Percentiles rank a stretch among this genome's conserved stretches.
These are phyloP conservation scores for Epinephelus lanceolatus DNA, from an alignment of 2,113 vertebrate species.

Conservation along the genomic window DNA sequence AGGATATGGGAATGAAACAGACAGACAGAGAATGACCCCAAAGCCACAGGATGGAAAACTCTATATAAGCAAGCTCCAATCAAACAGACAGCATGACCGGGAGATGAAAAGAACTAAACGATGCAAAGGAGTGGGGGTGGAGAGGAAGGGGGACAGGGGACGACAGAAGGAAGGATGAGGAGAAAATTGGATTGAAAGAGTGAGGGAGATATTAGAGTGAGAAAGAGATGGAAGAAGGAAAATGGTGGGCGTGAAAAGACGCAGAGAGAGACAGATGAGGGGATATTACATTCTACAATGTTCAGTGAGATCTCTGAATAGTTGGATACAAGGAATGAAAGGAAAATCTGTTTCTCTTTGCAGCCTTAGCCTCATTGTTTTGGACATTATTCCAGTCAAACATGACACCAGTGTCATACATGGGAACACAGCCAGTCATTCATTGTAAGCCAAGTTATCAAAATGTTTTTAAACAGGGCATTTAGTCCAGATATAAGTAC, in stretches of 20 bases:
- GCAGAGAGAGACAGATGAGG: background rate
- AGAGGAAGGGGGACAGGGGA: conserved; percentile 22
- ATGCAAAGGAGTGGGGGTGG: conserved; percentile 23
- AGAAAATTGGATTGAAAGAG: conserved; percentile 43
- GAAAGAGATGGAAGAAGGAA: conserved; percentile 11
- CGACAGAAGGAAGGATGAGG: conserved; percentile 37
- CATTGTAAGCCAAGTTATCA: too few relatives aligned
- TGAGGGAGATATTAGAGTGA: conserved; percentile 18
- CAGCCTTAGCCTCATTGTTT: background rate
- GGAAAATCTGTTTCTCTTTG: background rate
- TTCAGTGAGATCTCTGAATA: background rate
- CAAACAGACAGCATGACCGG: conserved; percentile 46
- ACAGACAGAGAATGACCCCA: conserved; percentile 42
- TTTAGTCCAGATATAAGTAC: background rate
- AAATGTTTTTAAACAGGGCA: background rate
- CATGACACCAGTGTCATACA: too few relatives aligned
- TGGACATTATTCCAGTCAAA: too few relatives aligned
- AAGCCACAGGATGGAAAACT: conserved; percentile 36
- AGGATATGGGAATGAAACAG: conserved; percentile 29
- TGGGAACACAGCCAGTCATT: too few relatives aligned
- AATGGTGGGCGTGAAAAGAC: conserved; percentile 2
- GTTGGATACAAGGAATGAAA: background rate
- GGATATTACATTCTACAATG: background rate
- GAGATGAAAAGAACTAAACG: conserved; percentile 53
- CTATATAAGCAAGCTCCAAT: conserved; percentile 27